Evolutionary conservation across 2,888 invertebrate genomes (phyloP), one percentile per base, ranked within the genome.

Genomic region (Rhodophaea formosa): DNA sequence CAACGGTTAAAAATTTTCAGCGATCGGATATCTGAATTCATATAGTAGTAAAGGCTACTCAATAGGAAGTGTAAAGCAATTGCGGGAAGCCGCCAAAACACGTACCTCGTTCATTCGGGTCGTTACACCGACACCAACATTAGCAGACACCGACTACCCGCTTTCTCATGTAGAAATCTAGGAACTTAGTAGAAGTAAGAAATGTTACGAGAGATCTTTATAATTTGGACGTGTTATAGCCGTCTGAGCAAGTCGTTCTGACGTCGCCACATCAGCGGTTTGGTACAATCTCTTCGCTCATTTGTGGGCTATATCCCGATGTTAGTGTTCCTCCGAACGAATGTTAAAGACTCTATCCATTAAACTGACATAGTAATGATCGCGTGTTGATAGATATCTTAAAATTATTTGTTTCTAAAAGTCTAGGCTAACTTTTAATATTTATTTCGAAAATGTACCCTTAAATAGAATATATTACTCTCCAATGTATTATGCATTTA

Each of bases 1-100:
- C 45, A 49, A 44, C 6, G 10, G 43, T 59, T 56, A 46, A 30
- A 62, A 57, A 53, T 52, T 29, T 57, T 17, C 43, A 47, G 39
- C 53, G 54, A 59, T 56, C 52, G 32, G 55, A 57, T 53, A 51
- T 43, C 32, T 56, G 39, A 45, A 56, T 56, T 56, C 56, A 42
- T 55, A 51, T 23, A 32, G 43, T 52, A 53, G 52, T 29, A 56
- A n/a, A 47, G 47, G 49, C 61, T 59, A 58, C 62, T 72, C 63
- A 68, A 51, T 69, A 66, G 70, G 73, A 77, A 74, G 77, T 81
- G 80, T 80, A 81, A 80, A 84, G 75, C 81, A 82, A 86, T 83
- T 85, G 81, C 65, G 75, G 73, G 76, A 62, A 79, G 77, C 82
- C 84, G 85, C 86, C 86, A 87, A 86, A 88, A 87, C 88, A 89